Conservation (phyloP, 2,797 vertebrate genomes). For the Pelobates cultripes region DNA sequence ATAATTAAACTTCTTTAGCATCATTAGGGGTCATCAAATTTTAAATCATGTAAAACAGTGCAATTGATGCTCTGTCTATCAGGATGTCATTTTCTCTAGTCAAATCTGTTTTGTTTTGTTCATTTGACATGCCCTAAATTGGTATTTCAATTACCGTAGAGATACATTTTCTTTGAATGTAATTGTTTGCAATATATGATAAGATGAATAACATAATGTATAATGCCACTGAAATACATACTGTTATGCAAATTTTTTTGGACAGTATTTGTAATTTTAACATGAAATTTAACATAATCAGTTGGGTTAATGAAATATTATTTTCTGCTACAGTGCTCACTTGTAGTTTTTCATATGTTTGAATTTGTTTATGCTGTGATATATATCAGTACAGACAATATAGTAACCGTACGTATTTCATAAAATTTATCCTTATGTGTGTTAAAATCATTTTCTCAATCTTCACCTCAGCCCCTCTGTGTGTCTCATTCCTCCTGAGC, state of each 20-base stretch:
- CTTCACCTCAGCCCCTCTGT: too few species aligned
- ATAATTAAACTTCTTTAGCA: conserved; percentile 63
- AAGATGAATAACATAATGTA: neutral
- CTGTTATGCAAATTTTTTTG: neutral
- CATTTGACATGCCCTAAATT: conserved; percentile 69
- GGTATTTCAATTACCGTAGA: conserved; percentile 63
- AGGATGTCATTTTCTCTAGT: conserved; percentile 58
- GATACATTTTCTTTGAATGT: conserved; percentile 60
- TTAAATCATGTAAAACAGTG: conserved; percentile 60
- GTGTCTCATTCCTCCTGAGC: too few species aligned
- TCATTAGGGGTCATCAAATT: conserved; percentile 61
- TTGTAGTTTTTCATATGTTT: too few species aligned
- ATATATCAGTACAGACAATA: too few species aligned
- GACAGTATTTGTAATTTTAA: neutral
- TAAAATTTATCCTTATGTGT: too few species aligned
- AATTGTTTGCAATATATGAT: neutral
- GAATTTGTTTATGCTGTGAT: too few species aligned
- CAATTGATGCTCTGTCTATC: conserved; percentile 61
- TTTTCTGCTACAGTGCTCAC: too few species aligned
- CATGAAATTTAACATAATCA: too few species aligned
- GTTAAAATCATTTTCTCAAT: too few species aligned
- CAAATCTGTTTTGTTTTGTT: conserved; percentile 64
- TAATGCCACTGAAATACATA: neutral
- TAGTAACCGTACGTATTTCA: too few species aligned
- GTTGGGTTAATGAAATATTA: too few species aligned